Conservation (phyloP, 2,888 invertebrate genomes). For the Drosophila nr. fundita region DNA sequence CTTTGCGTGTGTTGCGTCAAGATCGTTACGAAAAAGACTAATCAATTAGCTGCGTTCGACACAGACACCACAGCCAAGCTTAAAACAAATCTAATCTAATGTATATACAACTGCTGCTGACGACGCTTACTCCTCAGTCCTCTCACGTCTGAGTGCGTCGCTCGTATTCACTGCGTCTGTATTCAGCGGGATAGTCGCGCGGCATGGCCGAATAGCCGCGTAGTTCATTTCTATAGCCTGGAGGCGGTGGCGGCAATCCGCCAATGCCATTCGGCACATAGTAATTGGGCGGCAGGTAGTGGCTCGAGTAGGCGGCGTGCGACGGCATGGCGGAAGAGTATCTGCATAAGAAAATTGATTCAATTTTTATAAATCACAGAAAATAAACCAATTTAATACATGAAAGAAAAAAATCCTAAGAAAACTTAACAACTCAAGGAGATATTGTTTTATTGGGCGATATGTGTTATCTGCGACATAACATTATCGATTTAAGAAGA, state of each 20-base stretch:
- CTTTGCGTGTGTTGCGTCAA: constrained; percentile 33
- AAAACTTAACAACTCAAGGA: background rate
- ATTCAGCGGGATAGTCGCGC: constrained; percentile 86
- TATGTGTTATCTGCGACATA: background rate
- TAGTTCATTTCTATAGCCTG: constrained; percentile 85
- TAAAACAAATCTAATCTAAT: constrained; percentile 49
- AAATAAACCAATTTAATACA: background rate
- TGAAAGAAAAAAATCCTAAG: background rate
- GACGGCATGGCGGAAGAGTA: constrained; percentile 79
- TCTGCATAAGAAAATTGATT: constrained; percentile 55
- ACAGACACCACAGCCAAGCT: constrained; percentile 45
- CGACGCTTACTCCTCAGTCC: constrained; percentile 57
- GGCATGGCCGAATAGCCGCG: constrained; percentile 83
- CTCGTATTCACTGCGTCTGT: constrained; percentile 85
- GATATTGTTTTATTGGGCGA: background rate
- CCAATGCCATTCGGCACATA: constrained; percentile 85
- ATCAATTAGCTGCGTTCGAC: constrained; percentile 29
- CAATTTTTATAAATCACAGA: background rate
- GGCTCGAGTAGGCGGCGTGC: constrained; percentile 78
- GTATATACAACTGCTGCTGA: constrained; percentile 59
- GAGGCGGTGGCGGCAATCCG: constrained; percentile 66
- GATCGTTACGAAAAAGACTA: constrained; percentile 23
- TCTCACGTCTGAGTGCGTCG: constrained; percentile 81
- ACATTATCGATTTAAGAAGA: background rate
- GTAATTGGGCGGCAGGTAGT: constrained; percentile 84